Evolutionary conservation across 2,113 vertebrate species (phyloP).

Genomic region (Cheilinus undulatus): DNA sequence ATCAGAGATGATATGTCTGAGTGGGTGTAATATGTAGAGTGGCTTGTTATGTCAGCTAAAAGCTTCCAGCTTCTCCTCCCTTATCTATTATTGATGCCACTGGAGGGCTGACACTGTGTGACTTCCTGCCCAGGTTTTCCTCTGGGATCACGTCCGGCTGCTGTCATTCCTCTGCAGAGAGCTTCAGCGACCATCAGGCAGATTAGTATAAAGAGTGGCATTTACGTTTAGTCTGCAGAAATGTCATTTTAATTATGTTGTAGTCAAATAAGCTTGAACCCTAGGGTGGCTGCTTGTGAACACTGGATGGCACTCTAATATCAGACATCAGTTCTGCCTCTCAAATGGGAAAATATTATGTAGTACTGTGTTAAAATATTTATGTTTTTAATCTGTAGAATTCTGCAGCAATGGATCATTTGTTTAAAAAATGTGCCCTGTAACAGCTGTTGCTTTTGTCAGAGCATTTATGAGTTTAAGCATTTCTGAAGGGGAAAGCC

Average conservation of each 20-base stretch:
- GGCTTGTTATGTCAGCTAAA: constrained; percentile 73
- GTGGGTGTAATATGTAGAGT: constrained; percentile 63
- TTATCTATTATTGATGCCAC: constrained; percentile 72
- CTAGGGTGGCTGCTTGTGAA: constrained; percentile 15
- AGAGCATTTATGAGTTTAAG: not conserved
- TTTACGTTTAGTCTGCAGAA: not conserved
- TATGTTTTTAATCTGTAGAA: not conserved
- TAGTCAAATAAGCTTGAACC: not conserved
- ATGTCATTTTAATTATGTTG: not conserved
- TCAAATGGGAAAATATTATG: not conserved
- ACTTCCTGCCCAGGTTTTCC: constrained; percentile 54
- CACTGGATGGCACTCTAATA: constrained; percentile 58
- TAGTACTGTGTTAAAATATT: not conserved
- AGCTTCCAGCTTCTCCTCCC: constrained; percentile 61
- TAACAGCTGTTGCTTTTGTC: not conserved
- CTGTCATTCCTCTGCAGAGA: constrained; percentile 8
- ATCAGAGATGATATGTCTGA: constrained; percentile 68
- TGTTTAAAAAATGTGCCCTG: not conserved
- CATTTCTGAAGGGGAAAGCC: not conserved
- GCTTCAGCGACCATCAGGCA: not conserved
- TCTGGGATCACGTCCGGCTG: not conserved
- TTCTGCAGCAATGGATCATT: not conserved
- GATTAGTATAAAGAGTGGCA: constrained; percentile 13
- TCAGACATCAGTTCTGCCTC: not conserved
- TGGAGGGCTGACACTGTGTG: constrained; percentile 46